Percentiles rank a stretch among this genome's conserved stretches.
Evolutionary conservation across 1,140 invertebrate genomes (phyloP).

Genomic region (Dreissena rostriformis): DNA sequence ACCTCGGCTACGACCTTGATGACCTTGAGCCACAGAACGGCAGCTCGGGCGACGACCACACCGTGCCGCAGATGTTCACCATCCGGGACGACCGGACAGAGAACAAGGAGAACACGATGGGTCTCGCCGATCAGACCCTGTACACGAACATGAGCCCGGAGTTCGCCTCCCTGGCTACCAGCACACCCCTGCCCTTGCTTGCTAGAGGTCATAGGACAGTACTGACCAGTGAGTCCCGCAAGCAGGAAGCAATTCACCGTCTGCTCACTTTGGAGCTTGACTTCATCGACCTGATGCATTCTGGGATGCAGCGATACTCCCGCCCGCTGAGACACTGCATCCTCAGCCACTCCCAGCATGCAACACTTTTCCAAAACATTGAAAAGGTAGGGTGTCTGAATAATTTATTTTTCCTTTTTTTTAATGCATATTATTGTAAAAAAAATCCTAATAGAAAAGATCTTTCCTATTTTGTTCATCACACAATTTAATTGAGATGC

Average conservation of each 20-base stretch:
- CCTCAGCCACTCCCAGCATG: constrained; percentile 71
- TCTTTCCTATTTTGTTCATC: no score
- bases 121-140: constrained; percentile 60
- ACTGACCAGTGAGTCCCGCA: constrained; percentile 59
- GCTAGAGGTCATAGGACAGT: constrained; percentile 68
- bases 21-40: constrained; percentile 54
- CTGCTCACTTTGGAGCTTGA: constrained; percentile 74
- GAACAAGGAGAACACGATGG: constrained; percentile 63
- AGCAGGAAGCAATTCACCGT: constrained; percentile 74
- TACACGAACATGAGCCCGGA: constrained; percentile 59
- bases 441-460: no score
- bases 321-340: constrained; percentile 77
- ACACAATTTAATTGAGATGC: no score
- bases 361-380: constrained; percentile 77
- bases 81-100: constrained; percentile 57
- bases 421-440: no score
- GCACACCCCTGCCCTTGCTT: constrained; percentile 65
- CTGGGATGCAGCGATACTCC: constrained; percentile 76
- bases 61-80: constrained; percentile 48
- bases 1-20: constrained; percentile 50
- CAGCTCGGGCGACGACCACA: constrained; percentile 42
- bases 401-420: no score
- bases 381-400: constrained; percentile 72
- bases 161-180: constrained; percentile 57
- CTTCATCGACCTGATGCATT: constrained; percentile 77